These are phyloP conservation scores for Phasianus colchicus DNA, from an alignment of 2,113 vertebrate genomes.

Conservation along the genomic window DNA sequence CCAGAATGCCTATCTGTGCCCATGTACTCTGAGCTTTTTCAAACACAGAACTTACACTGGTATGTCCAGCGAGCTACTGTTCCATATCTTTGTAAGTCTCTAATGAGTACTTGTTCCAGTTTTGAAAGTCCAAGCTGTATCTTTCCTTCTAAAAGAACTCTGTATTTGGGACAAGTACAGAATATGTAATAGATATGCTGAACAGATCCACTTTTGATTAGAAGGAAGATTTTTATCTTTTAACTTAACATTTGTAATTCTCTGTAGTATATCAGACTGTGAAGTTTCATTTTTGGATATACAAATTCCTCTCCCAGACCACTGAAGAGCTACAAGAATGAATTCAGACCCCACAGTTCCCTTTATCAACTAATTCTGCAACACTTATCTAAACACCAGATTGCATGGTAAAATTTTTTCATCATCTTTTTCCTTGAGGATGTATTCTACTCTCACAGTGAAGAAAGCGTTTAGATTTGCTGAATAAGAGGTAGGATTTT, in stretches of 20 bases:
- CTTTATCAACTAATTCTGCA: background rate
- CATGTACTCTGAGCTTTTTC: background rate
- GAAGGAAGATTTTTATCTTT: conserved; percentile 8
- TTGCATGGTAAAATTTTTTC: background rate
- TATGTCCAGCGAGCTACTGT: background rate
- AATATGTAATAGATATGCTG: conserved; percentile 2
- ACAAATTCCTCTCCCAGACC: background rate
- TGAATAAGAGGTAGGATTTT: background rate
- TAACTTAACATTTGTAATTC: background rate
- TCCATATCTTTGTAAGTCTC: background rate
- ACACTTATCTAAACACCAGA: background rate
- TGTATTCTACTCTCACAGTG: background rate
- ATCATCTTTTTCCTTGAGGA: background rate
- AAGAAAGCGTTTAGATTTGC: background rate
- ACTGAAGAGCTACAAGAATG: background rate
- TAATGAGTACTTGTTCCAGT: conserved; percentile 3
- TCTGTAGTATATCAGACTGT: background rate
- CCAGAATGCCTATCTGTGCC: background rate
- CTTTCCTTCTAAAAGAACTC: background rate
- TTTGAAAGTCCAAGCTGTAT: conserved; percentile 11
- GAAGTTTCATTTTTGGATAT: background rate
- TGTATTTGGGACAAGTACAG: conserved; percentile 23
- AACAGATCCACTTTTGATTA: background rate
- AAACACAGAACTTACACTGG: background rate
- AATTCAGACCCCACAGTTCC: background rate